phyloP scores from a whole-genome alignment of 2,797 vertebrate species.

The Acipenser oxyrinchus region DNA sequence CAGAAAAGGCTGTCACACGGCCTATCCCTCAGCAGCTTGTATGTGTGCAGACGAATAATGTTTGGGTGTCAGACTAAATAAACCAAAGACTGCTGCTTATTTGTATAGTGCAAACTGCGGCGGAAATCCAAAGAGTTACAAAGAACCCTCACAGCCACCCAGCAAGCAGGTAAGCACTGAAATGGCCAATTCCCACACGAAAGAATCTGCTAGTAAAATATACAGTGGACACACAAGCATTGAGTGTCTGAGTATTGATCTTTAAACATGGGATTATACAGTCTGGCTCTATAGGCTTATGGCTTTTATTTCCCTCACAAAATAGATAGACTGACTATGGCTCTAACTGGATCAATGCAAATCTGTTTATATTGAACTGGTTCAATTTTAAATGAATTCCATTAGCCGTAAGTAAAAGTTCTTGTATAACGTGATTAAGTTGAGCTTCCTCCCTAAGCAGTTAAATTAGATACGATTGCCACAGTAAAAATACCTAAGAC shows the following conservation, averaged over 20 bases:
- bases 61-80: slow-evolving; percentile 57
- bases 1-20: slow-evolving; percentile 35
- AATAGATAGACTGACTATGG: slow-evolving; percentile 92
- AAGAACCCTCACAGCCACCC: slow-evolving; percentile 26
- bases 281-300: slow-evolving; percentile 77
- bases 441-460: slow-evolving; percentile 51
- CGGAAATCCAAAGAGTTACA: slow-evolving; percentile 26
- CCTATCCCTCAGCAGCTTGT: not conserved
- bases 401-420: slow-evolving; percentile 98
- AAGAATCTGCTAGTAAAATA: slow-evolving; percentile 49
- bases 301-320: slow-evolving; percentile 91
- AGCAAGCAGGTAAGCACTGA: slow-evolving; percentile 29
- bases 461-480: slow-evolving; percentile 34
- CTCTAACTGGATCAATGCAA: slow-evolving; percentile 96
- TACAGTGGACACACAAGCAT: slow-evolving; percentile 31
- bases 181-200: slow-evolving; percentile 32
- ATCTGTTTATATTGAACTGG: slow-evolving; percentile 76
- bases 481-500: too few relatives aligned
- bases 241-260: slow-evolving; percentile 69
- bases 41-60: slow-evolving; percentile 33
- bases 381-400: slow-evolving; percentile 98
- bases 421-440: slow-evolving; percentile 67
- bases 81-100: slow-evolving; percentile 41
- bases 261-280: slow-evolving; percentile 74
- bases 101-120: slow-evolving; percentile 51